Conservation (phyloP, 2,888 invertebrate species). For the Eudasyphora cyanicolor region DNA sequence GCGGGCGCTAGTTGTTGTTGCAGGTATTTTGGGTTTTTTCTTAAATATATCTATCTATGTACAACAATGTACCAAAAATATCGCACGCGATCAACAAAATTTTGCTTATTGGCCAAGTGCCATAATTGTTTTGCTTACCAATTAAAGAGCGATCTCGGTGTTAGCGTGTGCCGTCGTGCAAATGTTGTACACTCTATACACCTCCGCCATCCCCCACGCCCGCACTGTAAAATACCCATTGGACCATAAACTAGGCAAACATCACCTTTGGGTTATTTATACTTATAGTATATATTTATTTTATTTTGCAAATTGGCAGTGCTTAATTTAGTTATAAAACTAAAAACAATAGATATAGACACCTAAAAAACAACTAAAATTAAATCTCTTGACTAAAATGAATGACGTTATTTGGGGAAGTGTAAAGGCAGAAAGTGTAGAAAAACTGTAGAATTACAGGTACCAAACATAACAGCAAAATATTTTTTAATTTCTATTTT, state of each 20-base stretch:
- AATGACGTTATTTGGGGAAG: not conserved
- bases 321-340: slow-evolving; percentile 56
- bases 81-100: slow-evolving; percentile 74
- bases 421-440: not conserved
- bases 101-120: slow-evolving; percentile 73
- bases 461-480: too few species aligned
- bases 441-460: not conserved
- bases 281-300: slow-evolving; percentile 24
- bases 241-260: slow-evolving; percentile 48
- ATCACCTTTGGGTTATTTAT: slow-evolving; percentile 64
- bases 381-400: not conserved
- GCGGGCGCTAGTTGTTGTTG: slow-evolving; percentile 41
- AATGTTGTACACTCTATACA: slow-evolving; percentile 35
- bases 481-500: not conserved
- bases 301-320: too few species aligned
- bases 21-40: slow-evolving; percentile 33
- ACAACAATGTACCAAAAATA: slow-evolving; percentile 69
- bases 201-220: slow-evolving; percentile 59
- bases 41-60: too few species aligned
- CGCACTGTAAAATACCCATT: not conserved
- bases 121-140: slow-evolving; percentile 72
- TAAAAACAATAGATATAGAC: slow-evolving; percentile 27
- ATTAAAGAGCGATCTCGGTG: slow-evolving; percentile 71
- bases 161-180: slow-evolving; percentile 66
- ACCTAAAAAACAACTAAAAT: slow-evolving; percentile 46